A percentile compares a stretch with the other conserved stretches of the same genome.
These are phyloP conservation scores for Geopemphigus sp. DNA, from an alignment of 1,140 invertebrate genomes.

Conservation along the genomic window DNA sequence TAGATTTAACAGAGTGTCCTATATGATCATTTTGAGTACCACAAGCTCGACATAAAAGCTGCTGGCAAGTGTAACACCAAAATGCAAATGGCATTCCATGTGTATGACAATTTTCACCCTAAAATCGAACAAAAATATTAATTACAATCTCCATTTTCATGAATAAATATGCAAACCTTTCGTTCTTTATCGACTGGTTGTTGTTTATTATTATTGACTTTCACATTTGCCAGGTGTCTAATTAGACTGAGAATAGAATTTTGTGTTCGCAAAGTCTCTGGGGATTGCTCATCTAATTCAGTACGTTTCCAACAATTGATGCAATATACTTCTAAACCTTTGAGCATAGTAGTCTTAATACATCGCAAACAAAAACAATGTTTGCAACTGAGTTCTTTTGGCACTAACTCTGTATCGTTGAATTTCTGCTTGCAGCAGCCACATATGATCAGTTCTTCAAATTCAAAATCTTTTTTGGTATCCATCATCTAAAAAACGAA, in stretches of 20 bases:
- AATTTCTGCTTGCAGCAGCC: constrained; percentile 68
- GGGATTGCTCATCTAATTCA: constrained; percentile 62
- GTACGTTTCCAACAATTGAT: constrained; percentile 68
- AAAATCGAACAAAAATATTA: constrained; percentile 37
- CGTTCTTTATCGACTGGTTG: constrained; percentile 58
- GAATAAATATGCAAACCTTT: constrained; percentile 41
- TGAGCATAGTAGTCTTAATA: constrained; percentile 64
- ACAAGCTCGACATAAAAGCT: constrained; percentile 66
- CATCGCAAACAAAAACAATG: constrained; percentile 75
- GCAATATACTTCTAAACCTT: constrained; percentile 66
- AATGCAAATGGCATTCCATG: constrained; percentile 70
- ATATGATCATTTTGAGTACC: constrained; percentile 64
- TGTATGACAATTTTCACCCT: constrained; percentile 65
- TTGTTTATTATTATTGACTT: constrained; percentile 56
- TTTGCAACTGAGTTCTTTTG: constrained; percentile 72
- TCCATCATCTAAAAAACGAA: constrained; percentile 53
- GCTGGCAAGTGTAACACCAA: constrained; percentile 70
- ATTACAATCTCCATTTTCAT: background rate
- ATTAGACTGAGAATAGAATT: constrained; percentile 60
- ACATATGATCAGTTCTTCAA: constrained; percentile 70
- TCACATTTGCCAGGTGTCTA: constrained; percentile 53
- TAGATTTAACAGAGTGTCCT: constrained; percentile 66
- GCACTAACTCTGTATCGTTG: constrained; percentile 67
- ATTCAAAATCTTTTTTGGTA: constrained; percentile 56
- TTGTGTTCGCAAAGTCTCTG: constrained; percentile 67